Evolutionary conservation across 2,113 vertebrate species (phyloP).

Genomic region (Synchiropus splendidus): DNA sequence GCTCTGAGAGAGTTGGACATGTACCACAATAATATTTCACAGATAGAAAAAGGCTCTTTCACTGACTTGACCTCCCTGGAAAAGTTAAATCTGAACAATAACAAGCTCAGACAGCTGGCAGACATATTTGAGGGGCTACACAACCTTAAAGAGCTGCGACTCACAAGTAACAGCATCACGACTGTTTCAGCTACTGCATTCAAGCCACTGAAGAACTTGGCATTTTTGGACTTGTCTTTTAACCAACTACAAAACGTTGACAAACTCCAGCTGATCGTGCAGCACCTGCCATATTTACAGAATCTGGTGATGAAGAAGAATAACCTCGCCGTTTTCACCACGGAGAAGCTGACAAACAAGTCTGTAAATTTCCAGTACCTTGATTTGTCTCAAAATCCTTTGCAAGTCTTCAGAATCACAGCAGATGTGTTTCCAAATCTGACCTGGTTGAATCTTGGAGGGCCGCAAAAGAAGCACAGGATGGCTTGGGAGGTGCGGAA

Average conservation of each 20-base stretch:
- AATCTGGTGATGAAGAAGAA: slow-evolving; percentile 15
- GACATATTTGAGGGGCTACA: slow-evolving; percentile 45
- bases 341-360: slow-evolving; percentile 34
- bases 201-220: slow-evolving; percentile 30
- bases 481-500: slow-evolving; percentile 43
- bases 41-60: slow-evolving; percentile 36
- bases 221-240: slow-evolving; percentile 33
- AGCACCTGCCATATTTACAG: slow-evolving; percentile 30
- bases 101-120: slow-evolving; percentile 25
- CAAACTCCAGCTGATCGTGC: slow-evolving; percentile 19
- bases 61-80: slow-evolving; percentile 21
- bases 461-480: slow-evolving; percentile 5
- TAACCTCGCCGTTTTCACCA: slow-evolving; percentile 10
- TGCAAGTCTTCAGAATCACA: slow-evolving; percentile 37
- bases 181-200: slow-evolving; percentile 28
- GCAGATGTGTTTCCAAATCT: slow-evolving; percentile 51
- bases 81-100: slow-evolving; percentile 41
- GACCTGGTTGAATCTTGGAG: slow-evolving; percentile 34
- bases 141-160: slow-evolving; percentile 35
- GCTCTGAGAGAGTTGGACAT: slow-evolving; percentile 34
- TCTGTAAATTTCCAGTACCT: slow-evolving; percentile 18
- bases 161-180: slow-evolving; percentile 26
- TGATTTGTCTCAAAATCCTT: slow-evolving; percentile 44
- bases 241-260: slow-evolving; percentile 28
- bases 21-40: slow-evolving; percentile 23